These are phyloP conservation scores for Uropsilus gracilis DNA, from an alignment of 2,113 vertebrate species.

Conservation along the genomic window DNA sequence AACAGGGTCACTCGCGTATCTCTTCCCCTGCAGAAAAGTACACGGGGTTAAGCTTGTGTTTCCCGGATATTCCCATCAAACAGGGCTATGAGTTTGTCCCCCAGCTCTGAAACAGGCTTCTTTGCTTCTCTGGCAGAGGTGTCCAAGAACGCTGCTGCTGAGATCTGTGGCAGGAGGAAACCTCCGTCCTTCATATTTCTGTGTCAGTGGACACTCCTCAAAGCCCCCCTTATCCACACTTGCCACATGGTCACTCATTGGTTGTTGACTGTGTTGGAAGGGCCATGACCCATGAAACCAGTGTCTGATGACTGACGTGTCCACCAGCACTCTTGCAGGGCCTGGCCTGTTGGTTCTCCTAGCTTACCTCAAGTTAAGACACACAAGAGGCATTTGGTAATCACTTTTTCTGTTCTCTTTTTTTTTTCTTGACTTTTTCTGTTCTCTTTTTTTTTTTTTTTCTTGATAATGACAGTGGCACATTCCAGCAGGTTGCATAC, in stretches of 20 bases:
- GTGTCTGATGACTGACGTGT: background rate
- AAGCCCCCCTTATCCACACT: too few species aligned
- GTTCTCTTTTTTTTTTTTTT: too few species aligned
- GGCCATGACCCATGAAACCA: background rate
- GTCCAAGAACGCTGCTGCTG: too few species aligned
- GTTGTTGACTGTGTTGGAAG: background rate
- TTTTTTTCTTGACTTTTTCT: too few species aligned
- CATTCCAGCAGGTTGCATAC: background rate
- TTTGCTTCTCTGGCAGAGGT: too few species aligned
- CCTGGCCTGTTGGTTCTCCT: background rate
- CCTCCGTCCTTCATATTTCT: background rate
- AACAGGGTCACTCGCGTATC: background rate
- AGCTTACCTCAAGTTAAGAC: background rate
- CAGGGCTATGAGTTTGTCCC: background rate
- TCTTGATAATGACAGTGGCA: background rate
- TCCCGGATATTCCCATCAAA: background rate
- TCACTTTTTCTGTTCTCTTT: background rate
- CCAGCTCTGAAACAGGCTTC: background rate
- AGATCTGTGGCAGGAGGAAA: background rate
- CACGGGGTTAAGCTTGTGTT: background rate
- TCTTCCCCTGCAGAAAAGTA: background rate
- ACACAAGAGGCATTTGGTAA: background rate
- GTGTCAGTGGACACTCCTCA: background rate
- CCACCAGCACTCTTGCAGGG: background rate
- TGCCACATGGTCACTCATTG: background rate